Base-by-base conservation (phyloP, 2,113 vertebrate species). In the Brienomyrus longianalis region DNA sequence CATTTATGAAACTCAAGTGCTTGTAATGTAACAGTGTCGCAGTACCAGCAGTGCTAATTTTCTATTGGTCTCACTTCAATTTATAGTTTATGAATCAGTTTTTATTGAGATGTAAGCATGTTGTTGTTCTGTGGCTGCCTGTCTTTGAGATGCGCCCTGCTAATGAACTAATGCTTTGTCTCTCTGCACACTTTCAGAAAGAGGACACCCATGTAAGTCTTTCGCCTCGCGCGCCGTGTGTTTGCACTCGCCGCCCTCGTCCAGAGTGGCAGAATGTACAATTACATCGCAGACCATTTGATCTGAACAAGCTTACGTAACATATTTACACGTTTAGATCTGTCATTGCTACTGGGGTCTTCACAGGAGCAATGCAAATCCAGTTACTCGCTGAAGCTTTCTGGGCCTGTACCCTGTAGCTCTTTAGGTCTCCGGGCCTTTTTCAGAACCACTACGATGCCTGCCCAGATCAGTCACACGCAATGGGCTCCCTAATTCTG, bases 131-230 rank as follows among this genome's bases (percentile, higher is more conserved):
- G 80, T 3, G 17, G 10, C 91, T 62, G 84, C 85, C 21, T 5
- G 23, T 89, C 83, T 45, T 13, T 5, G 3, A 52, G 19, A 5
- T 45, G 87, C 23, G 3, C 7, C 2, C 35, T 47, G 50, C 59
- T 88, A 91, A 27, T 39, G 39, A 92, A 93, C 94, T 95, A 95
- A 96, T 92, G 88, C 90, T 35, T 48, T 88, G 62, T 94, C 92
- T 90, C 92, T 91, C 92, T 90, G 91, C 91, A 92, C 89, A 91
- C 92, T 92, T 94, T 91, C 95, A 96, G 96, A 96, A 91, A 95
- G 96, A 96, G 96, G 96, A 96, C 96, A 96, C 92, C 96, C 96
- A 96, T 96, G 96, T 96, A 96, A 96, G 96, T 96, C 92, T 92
- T 89, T 48, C 91, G 91, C 90, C 91, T 66, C 45, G 83, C 21